These are phyloP conservation scores for Clusia tigrina DNA, from an alignment of 2,888 invertebrate species.

Conservation along the genomic window DNA sequence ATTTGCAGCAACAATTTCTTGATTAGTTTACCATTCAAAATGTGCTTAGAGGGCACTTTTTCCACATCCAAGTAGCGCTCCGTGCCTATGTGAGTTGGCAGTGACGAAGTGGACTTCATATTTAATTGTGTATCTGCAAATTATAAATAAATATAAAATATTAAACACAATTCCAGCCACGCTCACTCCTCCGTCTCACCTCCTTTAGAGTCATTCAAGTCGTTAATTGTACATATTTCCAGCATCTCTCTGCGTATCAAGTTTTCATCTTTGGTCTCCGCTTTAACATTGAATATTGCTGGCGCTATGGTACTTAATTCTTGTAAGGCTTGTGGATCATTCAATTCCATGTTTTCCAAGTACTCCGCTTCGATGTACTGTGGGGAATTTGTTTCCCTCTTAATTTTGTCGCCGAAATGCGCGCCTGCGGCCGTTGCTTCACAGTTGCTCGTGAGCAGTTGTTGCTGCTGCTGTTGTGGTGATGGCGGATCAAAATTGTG, in stretches of 20 bases:
- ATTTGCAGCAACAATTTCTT: constrained; percentile 28
- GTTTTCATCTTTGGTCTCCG: too few species aligned
- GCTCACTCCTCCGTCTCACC: not conserved
- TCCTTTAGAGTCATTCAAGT: too few species aligned
- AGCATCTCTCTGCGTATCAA: too few species aligned
- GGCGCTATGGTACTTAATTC: constrained; percentile 13
- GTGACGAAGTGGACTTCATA: not conserved
- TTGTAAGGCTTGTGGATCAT: constrained; percentile 20
- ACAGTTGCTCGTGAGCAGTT: not conserved
- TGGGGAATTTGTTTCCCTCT: not conserved
- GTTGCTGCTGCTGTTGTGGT: not conserved
- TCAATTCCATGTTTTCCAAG: constrained; percentile 17
- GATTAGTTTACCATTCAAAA: constrained; percentile 25
- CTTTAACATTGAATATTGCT: constrained; percentile 11
- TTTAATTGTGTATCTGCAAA: not conserved
- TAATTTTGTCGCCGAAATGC: not conserved
- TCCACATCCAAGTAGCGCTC: constrained; percentile 24
- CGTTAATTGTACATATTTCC: too few species aligned
- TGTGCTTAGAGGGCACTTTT: constrained; percentile 24
- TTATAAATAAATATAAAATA: not conserved
- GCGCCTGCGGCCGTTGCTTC: not conserved
- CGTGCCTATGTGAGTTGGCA: not conserved
- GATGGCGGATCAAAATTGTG: constrained; percentile 25
- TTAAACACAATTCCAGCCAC: too few species aligned
- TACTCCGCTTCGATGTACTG: constrained; percentile 24